Evolutionary conservation across 2,113 vertebrate species (phyloP), one percentile per base, ranked within the genome.

Genomic region (Urocitellus parryii): DNA sequence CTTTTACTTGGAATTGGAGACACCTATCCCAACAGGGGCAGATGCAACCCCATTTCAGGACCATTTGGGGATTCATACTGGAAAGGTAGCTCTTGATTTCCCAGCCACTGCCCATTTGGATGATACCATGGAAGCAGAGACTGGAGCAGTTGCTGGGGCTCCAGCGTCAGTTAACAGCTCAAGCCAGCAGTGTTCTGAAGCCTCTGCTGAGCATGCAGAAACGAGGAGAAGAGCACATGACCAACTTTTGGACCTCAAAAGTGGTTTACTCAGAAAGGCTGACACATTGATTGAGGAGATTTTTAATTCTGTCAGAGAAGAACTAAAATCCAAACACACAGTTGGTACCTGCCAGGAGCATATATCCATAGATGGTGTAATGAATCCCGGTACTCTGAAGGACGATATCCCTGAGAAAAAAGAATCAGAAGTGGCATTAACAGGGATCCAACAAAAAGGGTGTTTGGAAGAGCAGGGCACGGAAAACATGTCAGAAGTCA

Each of bases 241-340:
- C 90, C 95, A 45, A 18, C 65, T n/a, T 93, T 81, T 95, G 37
- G 96, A 90, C 94, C 87, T 93, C 92, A 73, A 88, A 95, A 97
- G 95, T 94, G 51, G 63, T 93, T 95, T 98, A 67, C 70, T 97
- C 84, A 94, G 96, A 95, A 98, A 98, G 93, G 98, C 98, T 91
- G 97, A 97, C 83, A 97, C 97, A 74, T 95, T 98, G 70, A 96
- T 97, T 94, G 68, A 91, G 68, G 97, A 92, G 0, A 97, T 98
- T 97, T 98, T 99, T 67, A 91, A 88, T 91, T 98, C 98, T 91
- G 98, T 97, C 77, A 74, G 93, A 90, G 97, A 98, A 97, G 98
- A 98, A 95, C 90, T 98, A 83, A 97, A 91, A 97, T 96, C 96
- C 87, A 97, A 96, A 79, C 87, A 82, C 65, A 82, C 72, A 29